Base-by-base conservation (phyloP, 2,113 vertebrate genomes). In the Ctenomys sociabilis region DNA sequence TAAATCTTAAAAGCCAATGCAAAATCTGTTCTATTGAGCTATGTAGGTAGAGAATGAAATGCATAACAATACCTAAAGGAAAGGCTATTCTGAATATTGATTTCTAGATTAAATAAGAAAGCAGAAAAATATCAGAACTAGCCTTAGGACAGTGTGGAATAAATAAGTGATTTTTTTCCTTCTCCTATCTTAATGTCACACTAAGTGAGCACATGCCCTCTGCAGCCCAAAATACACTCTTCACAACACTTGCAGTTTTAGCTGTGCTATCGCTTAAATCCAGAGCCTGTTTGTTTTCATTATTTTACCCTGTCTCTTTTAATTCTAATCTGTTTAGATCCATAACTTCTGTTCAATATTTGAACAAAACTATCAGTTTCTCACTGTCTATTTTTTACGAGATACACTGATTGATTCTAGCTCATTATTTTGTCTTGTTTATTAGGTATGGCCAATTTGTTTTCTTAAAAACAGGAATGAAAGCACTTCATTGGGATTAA, bases 281-380 rank as follows among this genome's bases (percentile, higher is more conserved):
- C 61, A 88, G 93, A 72, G 9, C 1, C 37, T 82, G 22, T 87
- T 93, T 97, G n/a, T 54, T 93, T 93, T 88, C 21, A 52, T 77
- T 93, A 63, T 82, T 73, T 94, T 85, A 73, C 17, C 7, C 4
- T 94, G 28, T 5, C 24, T 94, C n/a, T 6, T 86, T 68, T 63
- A 90, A 43, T 26, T 90, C 2, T 4, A 63, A 32, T 59, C 9
- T 66, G 9, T 54, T 32, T 93, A 22, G 19, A 22, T 66, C 17
- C 2, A 70, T 63, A 7, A 4, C 80, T 97, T 93, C 17, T n/a
- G 7, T 84, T 88, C 85, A 81, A 40, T 6, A 81, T 57, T 81
- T 95, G 43, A 13, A 13, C 78, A 88, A 85, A 85, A 78, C 82
- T 12, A 64, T 1, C 4, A 57, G 0, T 80, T 93, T 83, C 43